Base-by-base conservation (phyloP, 2,113 vertebrate species). In the Mastomys coucha region DNA sequence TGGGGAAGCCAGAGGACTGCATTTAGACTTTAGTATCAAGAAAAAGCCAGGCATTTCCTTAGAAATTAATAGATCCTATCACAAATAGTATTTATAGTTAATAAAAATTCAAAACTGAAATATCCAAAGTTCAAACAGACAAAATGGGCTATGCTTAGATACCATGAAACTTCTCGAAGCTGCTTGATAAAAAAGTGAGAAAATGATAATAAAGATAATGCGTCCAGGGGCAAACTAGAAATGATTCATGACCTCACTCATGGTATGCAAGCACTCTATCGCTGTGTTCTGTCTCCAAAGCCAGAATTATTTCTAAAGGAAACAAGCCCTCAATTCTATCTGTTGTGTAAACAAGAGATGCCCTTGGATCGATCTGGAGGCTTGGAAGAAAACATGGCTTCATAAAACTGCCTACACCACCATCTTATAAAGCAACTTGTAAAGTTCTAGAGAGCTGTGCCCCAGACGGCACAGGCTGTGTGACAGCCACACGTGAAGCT, bases 41-140 rank as follows among this genome's bases (percentile, higher is more conserved):
- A 6, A 93, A 80, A 94, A 75, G 75, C 17, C 31, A 70, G 76
- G 87, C n/a, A 20, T 31, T 26, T 77, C 36, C 42, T 24, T 87
- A 60, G 42, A 70, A 65, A 87, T 69, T 88, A 94, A 75, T 0
- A 91, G 11, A 72, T 58, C 16, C 81, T 69, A 89, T 86, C 58
- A 51, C 87, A 70, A 56, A 16, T 16, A 65, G 58, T 58, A 75
- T 49, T 19, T 22, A 76, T 7, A 90, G 33, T 26, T 73, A 91
- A 92, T 81, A 95, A 96, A 91, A 91, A 73, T 13, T 1, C 31
- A 58, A 87, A 91, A 90, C 10, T 80, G 81, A 78, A 87, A 92
- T 92, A 76, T 73, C 26, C 77, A 14, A 93, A 91, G 69, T 84
- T 77, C 19, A 39, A 91, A 85, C 0, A 69, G 36, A 67, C 24